These are phyloP conservation scores for Drosophila mettleri DNA, from an alignment of 2,888 invertebrate genomes.

Conservation along the genomic window DNA sequence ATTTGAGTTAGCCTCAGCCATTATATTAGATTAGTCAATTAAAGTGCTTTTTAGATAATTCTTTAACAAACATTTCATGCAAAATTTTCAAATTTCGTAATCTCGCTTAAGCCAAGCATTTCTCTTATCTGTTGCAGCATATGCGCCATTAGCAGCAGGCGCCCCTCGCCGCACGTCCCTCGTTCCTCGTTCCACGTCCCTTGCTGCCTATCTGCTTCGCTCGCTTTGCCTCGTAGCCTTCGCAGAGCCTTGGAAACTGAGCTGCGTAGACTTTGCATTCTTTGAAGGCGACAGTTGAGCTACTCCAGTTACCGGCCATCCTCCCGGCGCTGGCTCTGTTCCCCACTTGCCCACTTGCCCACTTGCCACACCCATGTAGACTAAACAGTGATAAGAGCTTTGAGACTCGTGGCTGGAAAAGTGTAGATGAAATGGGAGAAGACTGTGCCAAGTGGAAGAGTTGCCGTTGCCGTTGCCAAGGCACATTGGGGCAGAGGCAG, in stretches of 20 bases:
- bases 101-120: constrained; percentile 5
- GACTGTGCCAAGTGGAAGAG: constrained; percentile 25
- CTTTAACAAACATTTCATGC: constrained; percentile 2
- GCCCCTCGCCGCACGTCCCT: neutral
- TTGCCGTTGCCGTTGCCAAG: constrained; percentile 29
- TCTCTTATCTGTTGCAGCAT: constrained; percentile 20
- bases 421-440: constrained; percentile 28
- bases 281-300: constrained; percentile 18
- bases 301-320: constrained; percentile 6
- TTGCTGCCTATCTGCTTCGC: neutral
- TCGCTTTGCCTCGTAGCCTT: neutral
- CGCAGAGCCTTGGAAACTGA: constrained; percentile 22
- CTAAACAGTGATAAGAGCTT: constrained; percentile 32
- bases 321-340: neutral
- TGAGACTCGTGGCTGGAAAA: constrained; percentile 20
- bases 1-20: neutral
- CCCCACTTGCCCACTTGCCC: neutral
- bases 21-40: neutral
- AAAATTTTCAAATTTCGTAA: constrained; percentile 1
- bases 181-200: neutral
- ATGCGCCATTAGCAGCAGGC: constrained; percentile 2
- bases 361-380: neutral
- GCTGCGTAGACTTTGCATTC: constrained; percentile 33
- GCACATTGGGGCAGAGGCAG: constrained; percentile 19
- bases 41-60: constrained; percentile 2